Base-by-base conservation (phyloP, 2,797 vertebrate species). In the Peromyscus aztecus region DNA sequence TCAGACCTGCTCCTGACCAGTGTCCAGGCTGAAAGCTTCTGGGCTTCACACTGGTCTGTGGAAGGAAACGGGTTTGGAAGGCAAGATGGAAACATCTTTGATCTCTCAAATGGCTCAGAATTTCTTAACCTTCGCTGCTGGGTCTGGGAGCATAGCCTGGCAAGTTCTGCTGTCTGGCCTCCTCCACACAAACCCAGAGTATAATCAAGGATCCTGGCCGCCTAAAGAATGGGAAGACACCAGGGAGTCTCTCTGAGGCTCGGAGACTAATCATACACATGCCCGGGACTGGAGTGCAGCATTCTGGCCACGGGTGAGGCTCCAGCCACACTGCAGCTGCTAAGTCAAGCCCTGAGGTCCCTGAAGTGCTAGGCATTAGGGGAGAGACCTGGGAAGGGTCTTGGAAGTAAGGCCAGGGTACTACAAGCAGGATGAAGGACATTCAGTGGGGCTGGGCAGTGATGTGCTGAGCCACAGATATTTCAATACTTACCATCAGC, bases 41-140 rank as follows among this genome's bases (percentile, higher is more conserved):
- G 87, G 90, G 95, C 88, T 90, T 71, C 76, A 81, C 81, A 88
- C 34, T 4, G 49, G 57, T 7, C 43, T 11, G 49, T 89, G 37
- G 82, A 94, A n/a, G 69, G 75, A 46, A 61, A 82, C 80, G 80
- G 29, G 23, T 75, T 55, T 52, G 80, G 85, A 86, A 75, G 57
- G 49, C n/a, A 49, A 81, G 37, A 91, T 81, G 85, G 81, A 95
- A 88, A n/a, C 73, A 52, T 73, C 76, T 91, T 94, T 87, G 75
- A 83, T 84, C 76, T 96, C 63, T 57, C 65, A 55, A 82, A 81
- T 29, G 76, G 43, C 52, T 86, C 67, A 67, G 55, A 91, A 87
- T 37, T 52, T 87, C 78, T 76, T 67, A 57, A 84, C 81, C 96
- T 94, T 63, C 90, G 34, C 83, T 94, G 94, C 73, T 21, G 4